Percentiles rank a stretch among this genome's conserved stretches.
Evolutionary conservation across 2,888 invertebrate species (phyloP).

Genomic region (Sericinus montela): DNA sequence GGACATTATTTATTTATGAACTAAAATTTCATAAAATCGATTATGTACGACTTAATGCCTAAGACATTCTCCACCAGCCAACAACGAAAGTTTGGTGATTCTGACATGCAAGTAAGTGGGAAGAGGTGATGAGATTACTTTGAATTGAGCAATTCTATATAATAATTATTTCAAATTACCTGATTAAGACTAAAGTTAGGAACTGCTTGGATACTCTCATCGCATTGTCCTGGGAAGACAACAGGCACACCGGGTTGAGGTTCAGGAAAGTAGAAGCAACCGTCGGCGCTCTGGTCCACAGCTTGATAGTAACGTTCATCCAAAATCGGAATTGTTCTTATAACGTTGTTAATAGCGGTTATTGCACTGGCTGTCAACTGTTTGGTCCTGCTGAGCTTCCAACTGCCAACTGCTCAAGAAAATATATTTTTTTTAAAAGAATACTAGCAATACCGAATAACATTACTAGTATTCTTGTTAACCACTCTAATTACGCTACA

Average conservation of each 20-base stretch:
- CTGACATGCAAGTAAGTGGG: too few species aligned
- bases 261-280: slow-evolving; percentile 57
- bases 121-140: too few species aligned
- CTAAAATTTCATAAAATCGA: too few species aligned
- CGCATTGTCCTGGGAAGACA: slow-evolving; percentile 53
- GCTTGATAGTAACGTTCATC: slow-evolving; percentile 40
- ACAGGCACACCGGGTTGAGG: slow-evolving; percentile 41
- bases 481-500: too few species aligned
- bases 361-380: slow-evolving; percentile 27
- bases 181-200: slow-evolving; percentile 37
- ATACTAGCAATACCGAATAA: too few species aligned
- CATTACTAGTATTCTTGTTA: too few species aligned
- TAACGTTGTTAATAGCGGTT: slow-evolving; percentile 32
- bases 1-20: too few species aligned
- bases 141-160: too few species aligned
- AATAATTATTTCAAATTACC: slow-evolving; percentile 29
- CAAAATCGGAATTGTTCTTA: slow-evolving; percentile 36
- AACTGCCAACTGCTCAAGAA: slow-evolving; percentile 43
- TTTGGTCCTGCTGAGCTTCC: slow-evolving; percentile 54
- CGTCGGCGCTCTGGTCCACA: slow-evolving; percentile 40
- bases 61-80: too few species aligned
- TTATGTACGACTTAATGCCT: too few species aligned
- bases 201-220: slow-evolving; percentile 39
- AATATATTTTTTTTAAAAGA: too few species aligned
- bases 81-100: too few species aligned